Evolutionary conservation across 2,797 vertebrate genomes (phyloP).

Genomic region (Alca torda): DNA sequence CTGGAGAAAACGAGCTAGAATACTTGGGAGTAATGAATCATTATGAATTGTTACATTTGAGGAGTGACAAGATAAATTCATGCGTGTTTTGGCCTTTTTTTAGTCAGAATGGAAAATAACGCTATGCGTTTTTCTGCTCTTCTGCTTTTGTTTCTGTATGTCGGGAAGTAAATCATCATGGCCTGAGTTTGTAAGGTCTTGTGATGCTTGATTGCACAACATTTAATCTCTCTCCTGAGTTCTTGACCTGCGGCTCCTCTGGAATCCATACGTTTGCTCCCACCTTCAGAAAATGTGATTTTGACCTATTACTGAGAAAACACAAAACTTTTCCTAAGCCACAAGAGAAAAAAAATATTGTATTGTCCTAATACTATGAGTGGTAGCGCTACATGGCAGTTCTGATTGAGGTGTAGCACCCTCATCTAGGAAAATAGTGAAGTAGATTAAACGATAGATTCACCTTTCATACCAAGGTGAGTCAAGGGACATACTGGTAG

Average conservation of each 20-base stretch:
- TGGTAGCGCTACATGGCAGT: background rate
- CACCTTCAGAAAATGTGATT: background rate
- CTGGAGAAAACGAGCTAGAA: slow-evolving; percentile 16
- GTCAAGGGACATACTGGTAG: background rate
- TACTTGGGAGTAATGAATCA: slow-evolving; percentile 15
- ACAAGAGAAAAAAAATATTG: background rate
- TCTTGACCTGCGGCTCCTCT: background rate
- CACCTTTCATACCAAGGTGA: background rate
- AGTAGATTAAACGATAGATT: background rate
- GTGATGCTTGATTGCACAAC: background rate
- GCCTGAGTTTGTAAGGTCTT: background rate
- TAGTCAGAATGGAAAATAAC: background rate
- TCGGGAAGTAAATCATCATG: background rate
- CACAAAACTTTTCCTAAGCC: background rate
- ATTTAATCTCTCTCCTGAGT: background rate
- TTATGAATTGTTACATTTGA: background rate
- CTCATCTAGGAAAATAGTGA: background rate
- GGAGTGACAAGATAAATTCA: background rate
- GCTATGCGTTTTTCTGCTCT: background rate
- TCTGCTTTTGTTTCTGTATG: background rate
- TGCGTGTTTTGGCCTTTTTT: background rate
- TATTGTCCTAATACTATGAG: background rate
- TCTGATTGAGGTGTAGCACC: background rate
- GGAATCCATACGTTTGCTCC: background rate
- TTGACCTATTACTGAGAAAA: background rate